phyloP scores from a whole-genome alignment of 1,140 invertebrate species.

The Bombyx mori region DNA sequence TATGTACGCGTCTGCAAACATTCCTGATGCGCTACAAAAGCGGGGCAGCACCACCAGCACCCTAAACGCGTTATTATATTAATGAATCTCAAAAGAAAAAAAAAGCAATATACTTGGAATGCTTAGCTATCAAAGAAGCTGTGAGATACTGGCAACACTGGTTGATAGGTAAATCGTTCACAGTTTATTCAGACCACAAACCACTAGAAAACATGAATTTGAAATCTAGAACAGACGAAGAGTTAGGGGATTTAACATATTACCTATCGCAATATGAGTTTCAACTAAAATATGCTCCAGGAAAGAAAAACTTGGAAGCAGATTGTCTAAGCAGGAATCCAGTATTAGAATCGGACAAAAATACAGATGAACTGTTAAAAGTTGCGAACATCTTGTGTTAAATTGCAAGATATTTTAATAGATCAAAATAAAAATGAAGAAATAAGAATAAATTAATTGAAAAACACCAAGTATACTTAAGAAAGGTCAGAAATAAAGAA shows the following conservation, averaged over 20 bases:
- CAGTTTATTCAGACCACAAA: neutral
- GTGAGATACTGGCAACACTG: slow-evolving; percentile 1
- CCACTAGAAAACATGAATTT: neutral
- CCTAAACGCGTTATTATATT: neutral
- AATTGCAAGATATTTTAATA: neutral
- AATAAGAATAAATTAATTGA: neutral
- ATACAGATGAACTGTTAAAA: neutral
- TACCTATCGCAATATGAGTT: neutral
- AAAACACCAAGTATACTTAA: neutral
- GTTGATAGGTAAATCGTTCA: slow-evolving; percentile 1
- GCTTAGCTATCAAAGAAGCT: neutral
- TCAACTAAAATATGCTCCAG: neutral
- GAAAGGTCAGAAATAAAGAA: neutral
- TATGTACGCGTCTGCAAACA: too few species aligned
- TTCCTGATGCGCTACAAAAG: too few species aligned
- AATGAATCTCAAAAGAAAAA: neutral
- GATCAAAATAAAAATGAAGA: neutral
- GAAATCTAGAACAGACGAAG: neutral
- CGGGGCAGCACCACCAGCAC: neutral
- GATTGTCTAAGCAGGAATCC: slow-evolving; percentile 1
- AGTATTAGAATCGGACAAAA: neutral
- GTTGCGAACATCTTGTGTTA: neutral
- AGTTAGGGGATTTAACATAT: neutral
- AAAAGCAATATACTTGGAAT: neutral
- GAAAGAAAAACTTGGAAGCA: neutral